Conservation (phyloP, 2,797 vertebrate species). For the Centropyge bicolor region DNA sequence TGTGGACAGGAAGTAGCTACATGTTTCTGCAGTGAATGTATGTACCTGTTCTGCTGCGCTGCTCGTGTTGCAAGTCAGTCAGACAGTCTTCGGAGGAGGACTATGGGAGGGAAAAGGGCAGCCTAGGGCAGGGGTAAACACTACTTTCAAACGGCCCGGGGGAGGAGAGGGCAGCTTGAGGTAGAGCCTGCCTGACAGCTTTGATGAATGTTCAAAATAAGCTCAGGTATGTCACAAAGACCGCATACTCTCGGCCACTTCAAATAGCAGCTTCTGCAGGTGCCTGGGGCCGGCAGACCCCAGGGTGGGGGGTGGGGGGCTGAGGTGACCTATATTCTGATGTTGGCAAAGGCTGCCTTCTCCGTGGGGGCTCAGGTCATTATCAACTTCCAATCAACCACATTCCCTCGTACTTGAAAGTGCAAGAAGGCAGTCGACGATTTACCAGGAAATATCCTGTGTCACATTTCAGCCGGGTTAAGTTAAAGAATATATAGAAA, state of each 20-base stretch:
- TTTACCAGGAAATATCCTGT: background rate
- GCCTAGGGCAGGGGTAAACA: conserved; percentile 73
- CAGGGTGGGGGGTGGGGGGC: conserved; percentile 56
- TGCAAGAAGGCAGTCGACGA: conserved; percentile 13
- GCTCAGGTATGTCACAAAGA: conserved; percentile 82
- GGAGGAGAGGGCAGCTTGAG: conserved; percentile 68
- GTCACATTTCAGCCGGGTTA: conserved; percentile 26
- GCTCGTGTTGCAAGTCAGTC: conserved; percentile 41
- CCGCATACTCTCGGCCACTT: conserved; percentile 77
- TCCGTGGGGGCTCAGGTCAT: conserved; percentile 68
- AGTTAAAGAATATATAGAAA: background rate
- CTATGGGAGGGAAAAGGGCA: conserved; percentile 70
- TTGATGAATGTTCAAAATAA: conserved; percentile 83
- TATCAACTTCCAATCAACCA: conserved; percentile 71
- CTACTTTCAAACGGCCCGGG: conserved; percentile 66
- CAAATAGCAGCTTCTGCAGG: conserved; percentile 69
- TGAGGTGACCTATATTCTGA: conserved; percentile 82
- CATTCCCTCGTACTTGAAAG: conserved; percentile 58
- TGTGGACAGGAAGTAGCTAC: conserved; percentile 6
- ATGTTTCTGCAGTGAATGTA: conserved; percentile 14
- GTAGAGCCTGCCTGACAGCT: conserved; percentile 77
- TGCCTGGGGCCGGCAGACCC: conserved; percentile 54
- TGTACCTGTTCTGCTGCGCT: conserved; percentile 36
- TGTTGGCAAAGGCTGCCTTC: conserved; percentile 75
- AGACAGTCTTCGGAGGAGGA: conserved; percentile 42